A percentile compares a stretch with the other conserved stretches of the same genome.
These are phyloP conservation scores for Melanocharis versteri DNA, from an alignment of 2,113 vertebrate species.

Conservation along the genomic window DNA sequence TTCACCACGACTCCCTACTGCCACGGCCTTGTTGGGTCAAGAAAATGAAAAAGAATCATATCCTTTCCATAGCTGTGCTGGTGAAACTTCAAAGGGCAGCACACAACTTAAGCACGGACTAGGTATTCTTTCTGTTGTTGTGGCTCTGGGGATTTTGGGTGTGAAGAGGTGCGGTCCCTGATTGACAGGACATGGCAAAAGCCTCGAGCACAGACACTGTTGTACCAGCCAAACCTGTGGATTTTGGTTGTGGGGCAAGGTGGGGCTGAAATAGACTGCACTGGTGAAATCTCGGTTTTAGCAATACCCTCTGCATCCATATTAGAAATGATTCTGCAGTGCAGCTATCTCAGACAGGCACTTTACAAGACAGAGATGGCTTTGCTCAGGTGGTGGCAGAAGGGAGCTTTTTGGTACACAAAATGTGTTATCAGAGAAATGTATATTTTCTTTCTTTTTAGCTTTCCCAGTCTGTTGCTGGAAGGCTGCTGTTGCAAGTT, in stretches of 20 bases:
- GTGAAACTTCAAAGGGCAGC: not conserved
- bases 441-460: not conserved
- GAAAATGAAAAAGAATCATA: not conserved
- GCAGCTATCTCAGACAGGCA: not conserved
- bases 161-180: constrained; percentile 1
- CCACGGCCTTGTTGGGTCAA: not conserved
- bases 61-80: not conserved
- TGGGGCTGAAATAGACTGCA: not conserved
- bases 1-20: not conserved
- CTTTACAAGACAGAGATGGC: not conserved
- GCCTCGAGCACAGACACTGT: not conserved
- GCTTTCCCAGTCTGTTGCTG: not conserved
- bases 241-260: constrained; percentile 25
- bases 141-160: constrained; percentile 8
- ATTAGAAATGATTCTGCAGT: not conserved
- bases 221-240: constrained; percentile 27
- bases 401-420: not conserved
- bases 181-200: not conserved
- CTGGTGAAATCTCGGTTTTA: constrained; percentile 10
- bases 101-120: not conserved
- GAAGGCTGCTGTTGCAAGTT: not conserved
- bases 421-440: not conserved
- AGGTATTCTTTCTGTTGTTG: not conserved
- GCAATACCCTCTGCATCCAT: not conserved
- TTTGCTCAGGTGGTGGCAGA: not conserved